A percentile compares a stretch with the other conserved stretches of the same genome.
These are phyloP conservation scores for Mimachlamys varia DNA, from an alignment of 2,888 invertebrate genomes.

Conservation along the genomic window DNA sequence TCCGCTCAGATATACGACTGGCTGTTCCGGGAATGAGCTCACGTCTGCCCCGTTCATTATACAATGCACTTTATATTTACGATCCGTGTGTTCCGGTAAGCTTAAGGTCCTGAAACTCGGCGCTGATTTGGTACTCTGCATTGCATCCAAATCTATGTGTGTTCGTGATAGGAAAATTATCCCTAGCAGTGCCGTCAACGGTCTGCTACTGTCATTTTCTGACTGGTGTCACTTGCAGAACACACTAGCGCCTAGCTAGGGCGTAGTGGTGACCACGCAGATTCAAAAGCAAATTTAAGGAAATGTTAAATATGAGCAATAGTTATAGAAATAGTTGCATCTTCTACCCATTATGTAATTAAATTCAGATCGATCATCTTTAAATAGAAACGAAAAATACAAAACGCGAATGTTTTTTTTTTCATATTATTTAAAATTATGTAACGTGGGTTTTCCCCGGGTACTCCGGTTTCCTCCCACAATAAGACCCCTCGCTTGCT, in stretches of 20 bases:
- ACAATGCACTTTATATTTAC: background rate
- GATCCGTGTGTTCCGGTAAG: background rate
- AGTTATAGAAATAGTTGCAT: background rate
- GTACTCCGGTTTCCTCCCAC: no score
- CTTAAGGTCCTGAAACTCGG: background rate
- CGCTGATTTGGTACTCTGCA: slow-evolving; percentile 2
- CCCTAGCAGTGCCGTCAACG: background rate
- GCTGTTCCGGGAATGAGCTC: background rate
- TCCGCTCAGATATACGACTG: background rate
- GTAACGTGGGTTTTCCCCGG: no score
- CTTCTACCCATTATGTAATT: no score
- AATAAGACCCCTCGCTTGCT: no score
- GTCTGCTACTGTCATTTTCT: background rate
- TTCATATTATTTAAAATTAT: no score
- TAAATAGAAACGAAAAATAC: no score
- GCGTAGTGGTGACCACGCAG: background rate
- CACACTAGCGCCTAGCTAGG: background rate
- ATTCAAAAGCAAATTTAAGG: no score
- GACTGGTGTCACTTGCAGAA: background rate
- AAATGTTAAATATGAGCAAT: background rate
- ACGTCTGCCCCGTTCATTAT: background rate
- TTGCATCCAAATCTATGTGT: background rate
- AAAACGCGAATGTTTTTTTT: no score
- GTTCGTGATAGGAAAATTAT: background rate
- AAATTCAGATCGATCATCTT: no score